Percentiles rank a stretch among this genome's conserved stretches.
These are phyloP conservation scores for Corythoichthys haematopterus DNA, from an alignment of 2,113 vertebrate species.

Conservation along the genomic window DNA sequence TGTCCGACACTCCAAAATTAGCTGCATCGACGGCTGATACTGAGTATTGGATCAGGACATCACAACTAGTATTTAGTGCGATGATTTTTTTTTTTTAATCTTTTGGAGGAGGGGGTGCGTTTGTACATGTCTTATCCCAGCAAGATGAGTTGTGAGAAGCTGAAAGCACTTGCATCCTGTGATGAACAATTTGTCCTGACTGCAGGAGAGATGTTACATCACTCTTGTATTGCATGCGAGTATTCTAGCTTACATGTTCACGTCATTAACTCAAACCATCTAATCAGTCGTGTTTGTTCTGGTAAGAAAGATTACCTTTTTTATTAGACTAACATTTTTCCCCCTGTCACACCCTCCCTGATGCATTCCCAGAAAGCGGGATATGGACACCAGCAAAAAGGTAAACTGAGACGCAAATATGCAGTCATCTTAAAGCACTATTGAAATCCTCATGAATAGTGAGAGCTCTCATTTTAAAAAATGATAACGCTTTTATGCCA, in stretches of 20 bases:
- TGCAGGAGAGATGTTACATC: constrained; percentile 29
- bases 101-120: no score
- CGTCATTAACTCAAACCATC: background rate
- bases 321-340: constrained; percentile 10
- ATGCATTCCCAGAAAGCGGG: constrained; percentile 46
- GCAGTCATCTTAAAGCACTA: background rate
- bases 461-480: background rate
- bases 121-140: background rate
- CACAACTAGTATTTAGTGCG: no score
- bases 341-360: background rate
- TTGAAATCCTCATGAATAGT: background rate
- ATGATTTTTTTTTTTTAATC: no score
- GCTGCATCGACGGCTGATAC: no score
- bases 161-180: background rate
- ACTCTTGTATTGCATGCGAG: constrained; percentile 32
- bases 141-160: background rate
- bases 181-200: background rate
- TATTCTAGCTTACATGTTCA: background rate
- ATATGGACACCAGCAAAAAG: constrained; percentile 66
- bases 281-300: background rate
- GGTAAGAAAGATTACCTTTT: background rate
- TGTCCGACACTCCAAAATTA: no score
- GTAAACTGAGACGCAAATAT: constrained; percentile 27
- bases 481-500: background rate
- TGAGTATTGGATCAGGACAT: no score